Base-by-base conservation (phyloP, 2,888 invertebrate genomes). In the Drosophila ezoana region DNA sequence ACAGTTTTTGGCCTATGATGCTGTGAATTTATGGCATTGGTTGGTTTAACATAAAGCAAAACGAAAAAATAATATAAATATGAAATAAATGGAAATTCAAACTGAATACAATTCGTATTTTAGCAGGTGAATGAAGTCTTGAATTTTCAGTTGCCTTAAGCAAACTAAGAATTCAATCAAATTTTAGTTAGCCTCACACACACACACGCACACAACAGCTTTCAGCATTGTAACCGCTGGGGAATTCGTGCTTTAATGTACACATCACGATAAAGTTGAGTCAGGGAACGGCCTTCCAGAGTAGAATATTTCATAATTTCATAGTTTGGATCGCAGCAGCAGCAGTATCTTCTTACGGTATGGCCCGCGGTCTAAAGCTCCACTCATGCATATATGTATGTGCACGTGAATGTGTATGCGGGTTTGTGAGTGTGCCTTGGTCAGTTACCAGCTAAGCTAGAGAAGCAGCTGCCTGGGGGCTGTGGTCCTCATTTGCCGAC, bases 191-290 rank as follows among this genome's bases (percentile, higher is more conserved):
- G 35, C 35, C 20, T 14, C 8, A 41, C 41, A 6, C 48, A 32
- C 43, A 14, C n/a, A 38, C 4, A 38, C 2, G 20, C 3, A 20
- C 1, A 45, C 2, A 40, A 3, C 8, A 20, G 45, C 9, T 56
- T 23, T 13, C 1, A 13, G 10, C 35, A 23, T 54, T 45, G 16
- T 40, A 20, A 53, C 52, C 68, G 49, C 68, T 64, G 79, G 75
- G 77, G 51, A 76, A 76, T 74, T 81, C 68, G 70, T 78, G 79
- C 66, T 68, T 83, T 86, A 70, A 83, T 83, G 83, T 51, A 70
- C 72, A 76, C 68, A 83, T 86, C 86, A 83, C 83, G 83, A 83
- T 74, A 48, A 71, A 71, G 62, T 79, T 48, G 69, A 71, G 61
- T 53, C 32, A 48, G 58, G 32, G 61, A 43, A 59, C 54, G 51